phyloP scores from a whole-genome alignment of 2,797 vertebrate genomes.

The Nyctibius grandis region DNA sequence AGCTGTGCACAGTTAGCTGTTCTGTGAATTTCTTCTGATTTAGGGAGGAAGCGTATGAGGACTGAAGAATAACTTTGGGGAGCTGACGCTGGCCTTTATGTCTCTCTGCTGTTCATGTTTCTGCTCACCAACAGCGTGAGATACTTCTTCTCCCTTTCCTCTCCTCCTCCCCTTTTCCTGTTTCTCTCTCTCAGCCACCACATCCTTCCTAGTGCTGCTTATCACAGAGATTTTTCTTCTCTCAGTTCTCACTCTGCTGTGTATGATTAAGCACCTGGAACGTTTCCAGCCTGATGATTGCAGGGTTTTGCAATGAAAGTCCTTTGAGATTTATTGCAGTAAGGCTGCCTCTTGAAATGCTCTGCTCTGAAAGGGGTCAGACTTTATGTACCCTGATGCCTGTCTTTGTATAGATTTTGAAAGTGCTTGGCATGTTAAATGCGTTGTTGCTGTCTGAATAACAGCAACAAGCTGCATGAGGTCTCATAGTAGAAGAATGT shows the following conservation, averaged over 20 bases:
- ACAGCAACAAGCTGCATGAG: neutral
- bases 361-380: neutral
- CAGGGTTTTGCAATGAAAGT: slow-evolving; percentile 16
- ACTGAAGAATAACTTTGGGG: neutral
- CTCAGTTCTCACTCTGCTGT: neutral
- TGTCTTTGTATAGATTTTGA: neutral
- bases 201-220: slow-evolving; percentile 34
- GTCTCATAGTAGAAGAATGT: neutral
- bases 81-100: neutral
- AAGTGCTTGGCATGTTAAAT: neutral
- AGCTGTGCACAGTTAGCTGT: neutral
- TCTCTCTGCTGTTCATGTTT: neutral
- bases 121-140: neutral
- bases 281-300: slow-evolving; percentile 1
- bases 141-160: neutral
- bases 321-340: neutral
- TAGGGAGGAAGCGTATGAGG: neutral
- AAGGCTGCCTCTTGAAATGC: neutral
- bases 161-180: slow-evolving; percentile 40
- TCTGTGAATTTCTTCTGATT: neutral
- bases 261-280: slow-evolving; percentile 22
- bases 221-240: neutral
- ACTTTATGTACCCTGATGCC: neutral
- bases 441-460: neutral
- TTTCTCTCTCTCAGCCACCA: neutral